Base-by-base conservation (phyloP, 2,797 vertebrate species). In the Helostoma temminkii region DNA sequence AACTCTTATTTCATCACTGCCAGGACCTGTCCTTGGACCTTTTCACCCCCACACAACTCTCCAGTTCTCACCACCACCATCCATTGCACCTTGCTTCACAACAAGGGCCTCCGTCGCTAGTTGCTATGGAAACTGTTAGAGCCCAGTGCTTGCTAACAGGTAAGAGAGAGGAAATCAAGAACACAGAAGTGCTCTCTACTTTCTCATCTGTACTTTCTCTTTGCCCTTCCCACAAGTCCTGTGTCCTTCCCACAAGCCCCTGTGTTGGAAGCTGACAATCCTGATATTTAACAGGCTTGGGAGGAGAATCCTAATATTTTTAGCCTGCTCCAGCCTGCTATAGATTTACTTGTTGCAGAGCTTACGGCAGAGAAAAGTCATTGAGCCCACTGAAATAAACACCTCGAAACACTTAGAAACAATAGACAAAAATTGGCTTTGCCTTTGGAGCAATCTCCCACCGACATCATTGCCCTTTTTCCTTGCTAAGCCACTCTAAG, bases 91-190 rank as follows among this genome's bases (percentile, higher is more conserved):
- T 81, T 25, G 30, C 70, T 73, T 79, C 47, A 54, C 74, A 90
- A 77, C 47, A 25, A 85, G 80, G 61, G 71, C 72, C 66, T 83
- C 84, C 71, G 65, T 80, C 46, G 36, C 66, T 59, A 57, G 93
- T 95, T 93, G 90, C 94, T 90, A 94, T 94, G 92, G 94, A 91
- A 94, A 95, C 94, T 81, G 86, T 74, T 71, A 37, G 85, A 76
- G 88, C 81, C 62, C 76, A 88, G 84, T 73, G 73, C 71, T 74
- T 42, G 25, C 77, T 88, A 89, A 92, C 89, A 91, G 91, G 90
- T 90, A 87, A 83, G 81, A 67, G 84, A 86, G 83, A 70, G 76
- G 67, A 78, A 85, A 83, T 80, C 66, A 79, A 85, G 87, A 88
- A 76, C 48, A 59, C 74, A 55, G 79, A 83, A 85, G 82, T 79